These are phyloP conservation scores for Eurytoma californica DNA, from an alignment of 2,888 invertebrate species.

Conservation along the genomic window DNA sequence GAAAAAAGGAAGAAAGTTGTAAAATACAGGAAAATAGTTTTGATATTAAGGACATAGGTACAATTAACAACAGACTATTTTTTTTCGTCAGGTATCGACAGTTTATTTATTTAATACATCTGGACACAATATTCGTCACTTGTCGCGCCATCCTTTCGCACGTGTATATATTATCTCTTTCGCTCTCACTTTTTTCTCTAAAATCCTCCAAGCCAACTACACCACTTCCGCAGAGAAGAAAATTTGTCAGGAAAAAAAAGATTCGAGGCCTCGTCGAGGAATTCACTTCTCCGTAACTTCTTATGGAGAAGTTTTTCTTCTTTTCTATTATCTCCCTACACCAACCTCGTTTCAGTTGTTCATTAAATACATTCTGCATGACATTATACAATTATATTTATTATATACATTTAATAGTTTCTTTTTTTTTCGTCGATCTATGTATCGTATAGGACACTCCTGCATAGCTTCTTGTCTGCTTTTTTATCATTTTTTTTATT, in stretches of 20 bases:
- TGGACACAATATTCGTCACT: constrained; percentile 56
- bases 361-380: constrained; percentile 69
- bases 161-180: constrained; percentile 11
- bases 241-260: neutral
- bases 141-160: constrained; percentile 24
- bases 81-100: constrained; percentile 61
- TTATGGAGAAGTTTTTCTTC: too few species aligned
- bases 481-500: constrained; percentile 9
- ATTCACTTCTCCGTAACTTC: constrained; percentile 15
- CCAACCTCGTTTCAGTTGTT: constrained; percentile 49
- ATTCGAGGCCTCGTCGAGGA: constrained; percentile 29
- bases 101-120: constrained; percentile 61
- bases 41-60: too few species aligned
- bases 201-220: constrained; percentile 20
- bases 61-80: constrained; percentile 1
- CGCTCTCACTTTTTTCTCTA: constrained; percentile 13
- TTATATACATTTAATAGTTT: constrained; percentile 69
- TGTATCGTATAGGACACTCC: constrained; percentile 41
- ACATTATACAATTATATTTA: constrained; percentile 65
- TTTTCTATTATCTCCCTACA: neutral
- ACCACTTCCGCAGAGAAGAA: constrained; percentile 18
- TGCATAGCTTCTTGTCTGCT: constrained; percentile 15
- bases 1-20: too few species aligned
- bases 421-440: constrained; percentile 54
- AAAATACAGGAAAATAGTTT: too few species aligned